Evolutionary conservation across 2,797 vertebrate genomes (phyloP).

Genomic region (Bovichtus variegatus): DNA sequence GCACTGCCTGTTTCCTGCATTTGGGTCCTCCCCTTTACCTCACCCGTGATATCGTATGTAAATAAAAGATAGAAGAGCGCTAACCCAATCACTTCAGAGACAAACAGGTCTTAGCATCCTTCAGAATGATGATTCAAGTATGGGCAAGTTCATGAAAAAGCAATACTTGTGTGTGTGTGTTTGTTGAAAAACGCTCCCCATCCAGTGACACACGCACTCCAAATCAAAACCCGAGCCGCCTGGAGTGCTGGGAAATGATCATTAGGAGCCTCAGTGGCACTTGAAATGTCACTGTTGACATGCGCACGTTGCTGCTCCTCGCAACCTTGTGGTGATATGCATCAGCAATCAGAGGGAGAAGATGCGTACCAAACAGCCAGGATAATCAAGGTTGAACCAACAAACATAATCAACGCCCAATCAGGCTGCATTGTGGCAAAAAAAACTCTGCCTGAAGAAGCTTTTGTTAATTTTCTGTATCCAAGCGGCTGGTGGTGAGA

Average conservation of each 20-base stretch:
- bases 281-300: conserved; percentile 51
- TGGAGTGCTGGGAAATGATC: conserved; percentile 60
- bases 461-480: conserved; percentile 27
- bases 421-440: conserved; percentile 69
- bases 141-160: conserved; percentile 15
- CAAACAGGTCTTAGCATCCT: conserved; percentile 14
- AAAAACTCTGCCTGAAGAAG: conserved; percentile 48
- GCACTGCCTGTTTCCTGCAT: no score
- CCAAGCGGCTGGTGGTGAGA: conserved; percentile 30
- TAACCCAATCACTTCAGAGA: conserved; percentile 37
- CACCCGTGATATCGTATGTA: no score
- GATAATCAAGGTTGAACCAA: conserved; percentile 71
- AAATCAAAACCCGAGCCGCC: conserved; percentile 59
- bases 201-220: conserved; percentile 25
- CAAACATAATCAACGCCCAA: conserved; percentile 77
- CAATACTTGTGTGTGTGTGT: neutral
- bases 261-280: conserved; percentile 62
- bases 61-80: neutral
- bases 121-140: conserved; percentile 23
- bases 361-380: conserved; percentile 45
- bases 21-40: no score
- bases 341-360: conserved; percentile 59
- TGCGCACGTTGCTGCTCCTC: conserved; percentile 32
- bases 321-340: conserved; percentile 38
- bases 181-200: conserved; percentile 17